phyloP scores from a whole-genome alignment of 2,888 invertebrate genomes.

The Diadromus collaris region DNA sequence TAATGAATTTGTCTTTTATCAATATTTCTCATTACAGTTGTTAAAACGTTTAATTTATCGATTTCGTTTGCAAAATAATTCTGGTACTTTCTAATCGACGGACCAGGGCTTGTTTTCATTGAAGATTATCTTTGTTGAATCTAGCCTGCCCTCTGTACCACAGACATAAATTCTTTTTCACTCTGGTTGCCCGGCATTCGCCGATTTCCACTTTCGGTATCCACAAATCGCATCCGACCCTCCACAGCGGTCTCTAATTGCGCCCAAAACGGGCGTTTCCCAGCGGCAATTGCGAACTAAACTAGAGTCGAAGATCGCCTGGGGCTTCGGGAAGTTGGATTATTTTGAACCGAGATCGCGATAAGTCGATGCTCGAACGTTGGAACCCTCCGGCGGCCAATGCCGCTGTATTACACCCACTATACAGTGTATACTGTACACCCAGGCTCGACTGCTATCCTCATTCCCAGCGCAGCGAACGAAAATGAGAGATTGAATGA shows the following conservation, averaged over 20 bases:
- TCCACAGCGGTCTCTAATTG: conserved; percentile 67
- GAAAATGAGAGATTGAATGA: conserved; percentile 48
- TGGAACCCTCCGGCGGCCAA: conserved; percentile 45
- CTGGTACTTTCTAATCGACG: too few species aligned
- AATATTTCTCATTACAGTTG: too few species aligned
- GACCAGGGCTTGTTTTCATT: too few species aligned
- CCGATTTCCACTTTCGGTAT: neutral
- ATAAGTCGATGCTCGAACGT: conserved; percentile 61
- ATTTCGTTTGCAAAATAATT: too few species aligned
- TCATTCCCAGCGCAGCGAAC: conserved; percentile 14
- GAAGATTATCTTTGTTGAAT: too few species aligned
- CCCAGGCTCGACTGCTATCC: conserved; percentile 5
- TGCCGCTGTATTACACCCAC: conserved; percentile 10
- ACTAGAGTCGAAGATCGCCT: conserved; percentile 60
- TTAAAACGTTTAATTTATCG: too few species aligned
- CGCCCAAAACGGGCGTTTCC: conserved; percentile 52
- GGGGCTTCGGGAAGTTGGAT: conserved; percentile 66
- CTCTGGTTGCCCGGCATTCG: neutral
- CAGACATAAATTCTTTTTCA: neutral
- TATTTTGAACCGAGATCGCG: conserved; percentile 72
- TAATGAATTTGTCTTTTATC: too few species aligned
- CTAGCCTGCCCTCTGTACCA: too few species aligned
- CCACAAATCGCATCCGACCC: conserved; percentile 18
- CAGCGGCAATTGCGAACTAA: conserved; percentile 66
- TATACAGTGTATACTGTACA: conserved; percentile 8